Conservation (phyloP, 2,797 vertebrate genomes). For the Gymnoscopelus braueri region DNA sequence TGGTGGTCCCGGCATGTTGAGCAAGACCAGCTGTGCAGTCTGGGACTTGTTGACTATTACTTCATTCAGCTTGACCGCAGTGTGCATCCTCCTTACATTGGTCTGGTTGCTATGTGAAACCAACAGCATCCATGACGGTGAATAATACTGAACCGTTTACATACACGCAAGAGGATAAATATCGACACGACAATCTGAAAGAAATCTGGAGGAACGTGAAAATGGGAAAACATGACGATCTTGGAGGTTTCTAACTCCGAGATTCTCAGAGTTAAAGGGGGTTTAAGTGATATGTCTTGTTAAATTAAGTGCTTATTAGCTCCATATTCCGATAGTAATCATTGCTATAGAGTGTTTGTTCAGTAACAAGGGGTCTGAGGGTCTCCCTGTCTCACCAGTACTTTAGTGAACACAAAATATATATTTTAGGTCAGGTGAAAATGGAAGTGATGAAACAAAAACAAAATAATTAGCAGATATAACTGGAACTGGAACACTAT, state of each 20-base stretch:
- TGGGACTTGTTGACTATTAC: conserved; percentile 88
- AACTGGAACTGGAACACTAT: too few species aligned
- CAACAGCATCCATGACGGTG: conserved; percentile 10
- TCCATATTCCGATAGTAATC: too few species aligned
- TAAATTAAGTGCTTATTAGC: too few species aligned
- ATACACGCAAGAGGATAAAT: background rate
- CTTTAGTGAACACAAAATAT: too few species aligned
- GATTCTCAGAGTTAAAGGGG: too few species aligned
- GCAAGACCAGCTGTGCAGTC: conserved; percentile 89
- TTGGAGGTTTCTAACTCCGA: background rate
- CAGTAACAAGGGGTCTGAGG: too few species aligned
- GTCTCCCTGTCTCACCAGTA: too few species aligned
- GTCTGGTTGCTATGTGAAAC: conserved; percentile 86
- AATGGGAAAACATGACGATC: background rate
- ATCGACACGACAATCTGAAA: background rate
- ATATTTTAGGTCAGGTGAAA: too few species aligned
- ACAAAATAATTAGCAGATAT: too few species aligned
- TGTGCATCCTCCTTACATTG: conserved; percentile 92
- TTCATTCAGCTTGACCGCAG: conserved; percentile 87
- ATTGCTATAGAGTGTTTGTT: too few species aligned
- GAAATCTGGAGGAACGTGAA: background rate
- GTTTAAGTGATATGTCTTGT: too few species aligned
- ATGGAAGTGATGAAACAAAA: too few species aligned
- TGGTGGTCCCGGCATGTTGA: conserved; percentile 98
- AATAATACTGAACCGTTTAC: background rate